phyloP scores from a whole-genome alignment of 2,888 invertebrate species.

The Zygothrica quintamaculata region DNA sequence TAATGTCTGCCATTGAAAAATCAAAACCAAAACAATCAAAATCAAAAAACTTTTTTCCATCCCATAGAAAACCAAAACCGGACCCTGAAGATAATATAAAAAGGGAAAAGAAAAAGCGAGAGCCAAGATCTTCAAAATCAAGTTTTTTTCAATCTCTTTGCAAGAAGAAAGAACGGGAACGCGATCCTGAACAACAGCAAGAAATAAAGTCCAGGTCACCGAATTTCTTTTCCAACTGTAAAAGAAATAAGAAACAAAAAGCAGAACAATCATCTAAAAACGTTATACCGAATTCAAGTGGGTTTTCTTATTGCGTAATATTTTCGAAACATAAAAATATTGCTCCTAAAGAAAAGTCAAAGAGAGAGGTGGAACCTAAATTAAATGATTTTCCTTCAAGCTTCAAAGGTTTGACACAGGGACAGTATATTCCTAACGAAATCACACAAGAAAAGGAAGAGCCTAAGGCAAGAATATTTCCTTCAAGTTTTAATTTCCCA shows the following conservation, averaged over 20 bases:
- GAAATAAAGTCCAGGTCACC: not conserved
- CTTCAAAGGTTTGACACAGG: too few species aligned
- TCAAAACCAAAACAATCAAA: too few species aligned
- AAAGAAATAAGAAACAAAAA: slow-evolving; percentile 5
- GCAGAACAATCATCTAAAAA: not conserved
- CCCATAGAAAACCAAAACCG: not conserved
- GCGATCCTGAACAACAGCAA: too few species aligned
- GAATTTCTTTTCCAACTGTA: not conserved
- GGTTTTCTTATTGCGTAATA: not conserved
- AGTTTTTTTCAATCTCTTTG: not conserved
- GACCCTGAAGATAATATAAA: not conserved
- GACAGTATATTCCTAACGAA: too few species aligned
- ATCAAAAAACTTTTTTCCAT: not conserved
- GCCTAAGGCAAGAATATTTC: too few species aligned
- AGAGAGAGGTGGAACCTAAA: too few species aligned
- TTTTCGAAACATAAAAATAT: too few species aligned
- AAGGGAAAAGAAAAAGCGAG: not conserved
- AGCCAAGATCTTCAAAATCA: not conserved
- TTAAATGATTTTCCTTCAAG: too few species aligned
- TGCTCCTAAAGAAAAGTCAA: too few species aligned
- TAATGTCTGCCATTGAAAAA: too few species aligned
- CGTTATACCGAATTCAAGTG: not conserved
- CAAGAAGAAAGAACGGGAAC: not conserved
- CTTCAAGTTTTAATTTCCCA: too few species aligned
- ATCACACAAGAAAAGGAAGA: too few species aligned